Percentiles rank a stretch among this genome's conserved stretches.
phyloP scores from a whole-genome alignment of 2,113 vertebrate species.

The Reinhardtius hippoglossoides region DNA sequence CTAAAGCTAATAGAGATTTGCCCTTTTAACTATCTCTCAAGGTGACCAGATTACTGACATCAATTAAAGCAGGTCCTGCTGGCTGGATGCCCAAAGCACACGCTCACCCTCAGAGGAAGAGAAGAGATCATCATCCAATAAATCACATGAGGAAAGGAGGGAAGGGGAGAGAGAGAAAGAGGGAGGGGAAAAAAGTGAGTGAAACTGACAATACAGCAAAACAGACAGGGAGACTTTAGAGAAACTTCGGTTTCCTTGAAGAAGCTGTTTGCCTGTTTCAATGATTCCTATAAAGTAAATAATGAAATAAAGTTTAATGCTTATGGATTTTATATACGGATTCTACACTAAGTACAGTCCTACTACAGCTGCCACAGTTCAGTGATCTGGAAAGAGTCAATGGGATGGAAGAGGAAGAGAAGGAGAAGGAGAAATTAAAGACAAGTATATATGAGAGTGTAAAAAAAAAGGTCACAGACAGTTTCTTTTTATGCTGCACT shows the following conservation, averaged over 20 bases:
- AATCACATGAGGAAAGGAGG: conserved; percentile 60
- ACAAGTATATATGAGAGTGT: not conserved
- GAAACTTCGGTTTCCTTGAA: conserved; percentile 10
- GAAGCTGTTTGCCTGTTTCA: conserved; percentile 40
- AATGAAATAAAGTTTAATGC: conserved; percentile 50
- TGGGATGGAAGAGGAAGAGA: conserved; percentile 31
- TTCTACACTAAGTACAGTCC: conserved; percentile 53
- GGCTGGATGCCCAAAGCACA: conserved; percentile 71
- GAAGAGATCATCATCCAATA: conserved; percentile 63
- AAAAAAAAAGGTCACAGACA: not conserved
- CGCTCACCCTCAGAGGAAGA: conserved; percentile 61
- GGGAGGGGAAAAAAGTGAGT: conserved; percentile 26
- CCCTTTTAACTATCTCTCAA: conserved; percentile 81
- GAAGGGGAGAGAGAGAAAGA: conserved; percentile 11
- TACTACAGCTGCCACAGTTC: conserved; percentile 24
- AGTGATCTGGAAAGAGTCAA: conserved; percentile 50
- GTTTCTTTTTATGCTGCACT: conserved; percentile 4
- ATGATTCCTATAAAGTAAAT: conserved; percentile 51
- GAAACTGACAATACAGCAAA: conserved; percentile 33
- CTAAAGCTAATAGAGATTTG: conserved; percentile 80
- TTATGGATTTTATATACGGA: conserved; percentile 44
- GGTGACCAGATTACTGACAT: conserved; percentile 82
- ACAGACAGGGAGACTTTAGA: conserved; percentile 22
- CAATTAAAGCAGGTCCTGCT: conserved; percentile 75
- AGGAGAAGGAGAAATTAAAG: conserved; percentile 30